These are phyloP conservation scores for Lithosia quadra DNA, from an alignment of 2,888 invertebrate genomes.

Conservation along the genomic window DNA sequence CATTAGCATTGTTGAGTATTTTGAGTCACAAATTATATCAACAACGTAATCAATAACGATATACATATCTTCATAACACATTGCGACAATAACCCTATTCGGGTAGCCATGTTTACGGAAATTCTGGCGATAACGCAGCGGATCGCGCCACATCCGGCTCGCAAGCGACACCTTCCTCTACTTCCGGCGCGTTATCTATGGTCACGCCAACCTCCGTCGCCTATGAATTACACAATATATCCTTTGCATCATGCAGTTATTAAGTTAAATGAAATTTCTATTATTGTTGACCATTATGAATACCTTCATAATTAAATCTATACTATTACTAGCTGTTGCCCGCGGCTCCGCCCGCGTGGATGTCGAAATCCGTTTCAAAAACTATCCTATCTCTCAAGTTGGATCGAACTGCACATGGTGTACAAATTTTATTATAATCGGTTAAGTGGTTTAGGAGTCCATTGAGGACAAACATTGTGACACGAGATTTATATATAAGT, in stretches of 20 bases:
- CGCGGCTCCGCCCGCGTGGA: too few species aligned
- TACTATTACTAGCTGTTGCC: too few species aligned
- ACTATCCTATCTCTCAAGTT: too few species aligned
- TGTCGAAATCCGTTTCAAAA: too few species aligned
- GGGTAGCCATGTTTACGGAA: slow-evolving; percentile 40
- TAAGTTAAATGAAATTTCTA: slow-evolving; percentile 20
- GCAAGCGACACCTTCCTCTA: slow-evolving; percentile 62
- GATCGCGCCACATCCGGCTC: slow-evolving; percentile 58
- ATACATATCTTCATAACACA: slow-evolving; percentile 23
- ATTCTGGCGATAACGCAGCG: slow-evolving; percentile 60
- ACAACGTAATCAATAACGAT: neutral
- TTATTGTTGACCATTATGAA: neutral
- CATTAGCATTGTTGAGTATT: neutral
- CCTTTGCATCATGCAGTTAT: slow-evolving; percentile 26
- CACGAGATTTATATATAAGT: too few species aligned
- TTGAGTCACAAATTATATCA: neutral
- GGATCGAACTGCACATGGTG: too few species aligned
- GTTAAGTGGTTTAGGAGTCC: too few species aligned
- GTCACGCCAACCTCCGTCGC: slow-evolving; percentile 44
- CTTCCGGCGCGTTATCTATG: slow-evolving; percentile 61
- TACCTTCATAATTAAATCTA: neutral
- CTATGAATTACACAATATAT: slow-evolving; percentile 45
- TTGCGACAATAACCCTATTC: slow-evolving; percentile 36
- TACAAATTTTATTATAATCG: too few species aligned
- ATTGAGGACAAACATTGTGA: too few species aligned